A percentile compares a stretch with the other conserved stretches of the same genome.
Conservation (phyloP, 2,113 vertebrate species). For the Heliornis fulica region DNA sequence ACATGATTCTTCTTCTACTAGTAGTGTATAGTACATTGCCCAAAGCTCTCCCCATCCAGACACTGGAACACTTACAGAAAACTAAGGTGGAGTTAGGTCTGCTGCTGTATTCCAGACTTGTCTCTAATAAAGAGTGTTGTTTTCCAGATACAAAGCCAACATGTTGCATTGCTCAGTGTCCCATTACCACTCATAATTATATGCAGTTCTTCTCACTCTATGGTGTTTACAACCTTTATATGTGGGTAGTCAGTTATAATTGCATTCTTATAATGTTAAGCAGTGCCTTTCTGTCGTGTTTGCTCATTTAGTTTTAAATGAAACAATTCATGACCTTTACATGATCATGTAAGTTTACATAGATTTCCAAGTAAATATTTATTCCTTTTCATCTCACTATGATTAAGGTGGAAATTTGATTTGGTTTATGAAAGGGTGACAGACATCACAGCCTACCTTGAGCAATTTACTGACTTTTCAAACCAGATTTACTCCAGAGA, state of each 20-base stretch:
- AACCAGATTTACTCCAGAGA: neutral
- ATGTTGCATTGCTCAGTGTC: neutral
- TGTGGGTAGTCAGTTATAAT: neutral
- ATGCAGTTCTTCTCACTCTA: neutral
- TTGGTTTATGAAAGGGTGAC: neutral
- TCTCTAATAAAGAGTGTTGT: neutral
- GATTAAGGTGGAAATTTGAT: neutral
- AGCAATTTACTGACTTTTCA: neutral
- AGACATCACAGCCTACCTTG: neutral
- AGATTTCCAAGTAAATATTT: neutral
- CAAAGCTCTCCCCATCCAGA: neutral
- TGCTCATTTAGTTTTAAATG: neutral
- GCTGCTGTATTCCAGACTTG: neutral
- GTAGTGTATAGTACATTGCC: neutral
- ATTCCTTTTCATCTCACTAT: neutral
- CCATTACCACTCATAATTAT: neutral
- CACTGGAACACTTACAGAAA: neutral
- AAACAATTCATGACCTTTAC: neutral
- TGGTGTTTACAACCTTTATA: neutral
- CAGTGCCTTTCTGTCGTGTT: neutral
- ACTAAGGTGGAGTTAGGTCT: neutral
- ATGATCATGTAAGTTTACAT: neutral
- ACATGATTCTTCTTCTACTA: neutral
- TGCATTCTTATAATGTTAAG: conserved; percentile 2
- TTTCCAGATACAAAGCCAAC: neutral